These are phyloP conservation scores for Homarus gammarus DNA, from an alignment of 2,888 invertebrate species.

Conservation along the genomic window DNA sequence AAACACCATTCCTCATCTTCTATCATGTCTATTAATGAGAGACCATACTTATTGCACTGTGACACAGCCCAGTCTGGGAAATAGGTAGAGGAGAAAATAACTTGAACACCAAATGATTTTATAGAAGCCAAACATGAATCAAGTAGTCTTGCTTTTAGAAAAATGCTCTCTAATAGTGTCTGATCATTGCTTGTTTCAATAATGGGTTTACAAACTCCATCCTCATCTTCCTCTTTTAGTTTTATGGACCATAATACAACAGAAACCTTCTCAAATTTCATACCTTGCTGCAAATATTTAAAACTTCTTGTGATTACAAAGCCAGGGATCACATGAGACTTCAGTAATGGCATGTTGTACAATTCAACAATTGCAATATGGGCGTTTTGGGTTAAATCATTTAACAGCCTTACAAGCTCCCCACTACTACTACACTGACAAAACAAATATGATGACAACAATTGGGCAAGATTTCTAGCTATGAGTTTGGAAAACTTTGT, in stretches of 20 bases:
- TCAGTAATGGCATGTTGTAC: conserved; percentile 52
- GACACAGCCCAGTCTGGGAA: conserved; percentile 69
- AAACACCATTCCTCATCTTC: conserved; percentile 52
- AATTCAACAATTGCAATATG: conserved; percentile 58
- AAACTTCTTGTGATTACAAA: conserved; percentile 63
- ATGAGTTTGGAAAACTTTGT: conserved; percentile 68
- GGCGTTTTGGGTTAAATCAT: conserved; percentile 34
- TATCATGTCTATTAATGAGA: conserved; percentile 57
- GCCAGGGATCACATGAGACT: conserved; percentile 45
- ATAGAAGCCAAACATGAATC: conserved; percentile 28
- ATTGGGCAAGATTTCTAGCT: conserved; percentile 47
- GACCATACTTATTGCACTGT: conserved; percentile 47
- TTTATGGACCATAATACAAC: conserved; percentile 51
- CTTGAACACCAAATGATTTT: conserved; percentile 7
- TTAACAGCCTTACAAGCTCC: conserved; percentile 48
- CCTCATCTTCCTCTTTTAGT: conserved; percentile 47
- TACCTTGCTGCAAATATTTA: conserved; percentile 29
- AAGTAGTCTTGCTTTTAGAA: conserved; percentile 19
- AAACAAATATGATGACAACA: conserved; percentile 48
- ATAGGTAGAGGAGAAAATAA: conserved; percentile 55
- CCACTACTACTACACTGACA: conserved; percentile 54
- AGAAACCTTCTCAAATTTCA: conserved; percentile 48
- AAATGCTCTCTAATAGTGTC: conserved; percentile 33
- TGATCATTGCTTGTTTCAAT: conserved; percentile 31
- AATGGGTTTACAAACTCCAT: conserved; percentile 15